Evolutionary conservation across 2,113 vertebrate species (phyloP).

Genomic region (Cacatua alba): DNA sequence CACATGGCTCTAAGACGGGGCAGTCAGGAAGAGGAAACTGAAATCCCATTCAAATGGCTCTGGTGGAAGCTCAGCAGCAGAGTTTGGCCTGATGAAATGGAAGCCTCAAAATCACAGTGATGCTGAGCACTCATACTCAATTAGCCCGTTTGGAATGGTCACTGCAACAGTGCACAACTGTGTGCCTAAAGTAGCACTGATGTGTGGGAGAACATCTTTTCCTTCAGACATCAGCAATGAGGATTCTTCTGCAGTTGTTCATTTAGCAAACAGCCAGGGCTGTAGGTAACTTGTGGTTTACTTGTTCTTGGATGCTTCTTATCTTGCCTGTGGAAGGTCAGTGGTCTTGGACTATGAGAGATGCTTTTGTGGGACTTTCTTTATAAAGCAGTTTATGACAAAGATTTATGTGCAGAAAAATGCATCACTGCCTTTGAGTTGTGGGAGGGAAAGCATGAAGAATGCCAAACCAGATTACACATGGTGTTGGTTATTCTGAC

Average conservation of each 20-base stretch:
- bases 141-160: background rate
- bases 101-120: background rate
- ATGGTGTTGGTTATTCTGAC: background rate
- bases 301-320: background rate
- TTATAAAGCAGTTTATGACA: background rate
- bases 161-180: fast-evolving
- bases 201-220: fast-evolving
- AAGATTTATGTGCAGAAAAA: background rate
- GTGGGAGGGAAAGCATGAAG: background rate
- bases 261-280: background rate
- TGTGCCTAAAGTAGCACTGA: fast-evolving
- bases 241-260: background rate
- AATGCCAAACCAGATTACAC: background rate
- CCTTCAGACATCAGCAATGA: background rate
- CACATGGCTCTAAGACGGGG: fast-evolving
- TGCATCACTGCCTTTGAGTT: background rate
- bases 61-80: background rate
- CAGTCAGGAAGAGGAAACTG: background rate
- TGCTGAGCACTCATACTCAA: background rate
- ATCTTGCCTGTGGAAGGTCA: background rate
- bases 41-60: fast-evolving
- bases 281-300: background rate
- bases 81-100: background rate
- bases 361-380: background rate
- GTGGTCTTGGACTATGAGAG: background rate